phyloP scores from a whole-genome alignment of 2,888 invertebrate species.

The Cacoxenus indagator region DNA sequence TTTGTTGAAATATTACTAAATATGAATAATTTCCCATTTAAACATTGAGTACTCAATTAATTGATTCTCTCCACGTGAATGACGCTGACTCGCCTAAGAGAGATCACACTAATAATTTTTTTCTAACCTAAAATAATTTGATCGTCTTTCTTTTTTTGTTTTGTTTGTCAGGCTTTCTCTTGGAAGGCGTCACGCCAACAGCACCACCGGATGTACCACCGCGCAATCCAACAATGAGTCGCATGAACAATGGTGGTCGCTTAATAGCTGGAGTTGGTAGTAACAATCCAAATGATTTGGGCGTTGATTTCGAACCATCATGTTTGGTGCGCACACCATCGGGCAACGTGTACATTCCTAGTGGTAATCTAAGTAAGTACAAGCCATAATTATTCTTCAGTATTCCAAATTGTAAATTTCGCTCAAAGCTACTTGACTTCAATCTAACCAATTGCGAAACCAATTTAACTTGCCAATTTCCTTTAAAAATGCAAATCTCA shows the following conservation, averaged over 20 bases:
- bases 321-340: conserved; percentile 92
- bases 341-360: conserved; percentile 94
- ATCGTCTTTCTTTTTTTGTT: background rate
- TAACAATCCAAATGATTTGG: conserved; percentile 79
- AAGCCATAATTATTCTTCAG: no score
- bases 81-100: no score
- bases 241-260: conserved; percentile 91
- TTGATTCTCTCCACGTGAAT: no score
- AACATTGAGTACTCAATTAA: no score
- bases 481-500: conserved; percentile 52
- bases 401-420: conserved; percentile 34
- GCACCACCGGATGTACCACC: conserved; percentile 91
- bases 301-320: conserved; percentile 88
- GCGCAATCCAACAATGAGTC: conserved; percentile 91
- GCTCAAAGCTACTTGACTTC: background rate
- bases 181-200: conserved; percentile 81
- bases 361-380: conserved; percentile 78
- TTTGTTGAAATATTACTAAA: no score
- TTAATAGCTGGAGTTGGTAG: conserved; percentile 78
- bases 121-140: background rate
- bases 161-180: conserved; percentile 87
- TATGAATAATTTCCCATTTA: no score
- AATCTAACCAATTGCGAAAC: background rate
- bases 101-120: background rate
- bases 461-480: conserved; percentile 57